These are phyloP conservation scores for Cygnus atratus DNA, from an alignment of 2,113 vertebrate genomes.

Conservation along the genomic window DNA sequence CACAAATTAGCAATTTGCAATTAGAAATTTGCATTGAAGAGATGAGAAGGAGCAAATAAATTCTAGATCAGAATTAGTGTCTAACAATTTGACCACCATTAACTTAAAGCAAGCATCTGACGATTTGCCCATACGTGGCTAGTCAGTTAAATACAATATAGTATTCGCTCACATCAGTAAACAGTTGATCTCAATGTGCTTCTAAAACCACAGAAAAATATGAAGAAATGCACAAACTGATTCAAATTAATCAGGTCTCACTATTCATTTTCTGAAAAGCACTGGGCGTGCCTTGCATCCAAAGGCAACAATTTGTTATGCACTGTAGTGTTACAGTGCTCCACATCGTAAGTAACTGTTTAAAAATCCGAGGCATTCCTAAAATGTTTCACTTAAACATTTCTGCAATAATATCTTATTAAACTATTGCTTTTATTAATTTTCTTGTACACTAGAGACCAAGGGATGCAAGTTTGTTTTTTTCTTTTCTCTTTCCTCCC, in stretches of 20 bases:
- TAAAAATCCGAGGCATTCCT: constrained; percentile 70
- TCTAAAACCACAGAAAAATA: constrained; percentile 35
- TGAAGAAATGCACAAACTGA: constrained; percentile 47
- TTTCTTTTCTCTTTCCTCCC: not conserved
- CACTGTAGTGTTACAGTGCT: constrained; percentile 17
- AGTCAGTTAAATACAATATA: not conserved
- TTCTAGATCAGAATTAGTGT: not conserved
- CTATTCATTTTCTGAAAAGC: constrained; percentile 59
- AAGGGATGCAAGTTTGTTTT: constrained; percentile 45
- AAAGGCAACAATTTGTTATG: constrained; percentile 62
- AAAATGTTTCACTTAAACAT: constrained; percentile 75
- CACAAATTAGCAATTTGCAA: not conserved
- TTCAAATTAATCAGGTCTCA: constrained; percentile 58
- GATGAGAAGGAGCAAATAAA: not conserved
- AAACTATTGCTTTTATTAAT: constrained; percentile 76
- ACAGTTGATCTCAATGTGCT: constrained; percentile 38
- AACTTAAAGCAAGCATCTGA: not conserved
- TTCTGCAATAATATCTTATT: constrained; percentile 74
- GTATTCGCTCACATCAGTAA: not conserved
- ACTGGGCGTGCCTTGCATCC: constrained; percentile 53
- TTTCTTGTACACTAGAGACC: constrained; percentile 66
- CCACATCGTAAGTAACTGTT: constrained; percentile 59
- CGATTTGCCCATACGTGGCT: not conserved
- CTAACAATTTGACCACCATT: not conserved
- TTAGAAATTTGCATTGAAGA: not conserved